These are phyloP conservation scores for Polyergus mexicanus DNA, from an alignment of 1,140 invertebrate species.

Conservation along the genomic window DNA sequence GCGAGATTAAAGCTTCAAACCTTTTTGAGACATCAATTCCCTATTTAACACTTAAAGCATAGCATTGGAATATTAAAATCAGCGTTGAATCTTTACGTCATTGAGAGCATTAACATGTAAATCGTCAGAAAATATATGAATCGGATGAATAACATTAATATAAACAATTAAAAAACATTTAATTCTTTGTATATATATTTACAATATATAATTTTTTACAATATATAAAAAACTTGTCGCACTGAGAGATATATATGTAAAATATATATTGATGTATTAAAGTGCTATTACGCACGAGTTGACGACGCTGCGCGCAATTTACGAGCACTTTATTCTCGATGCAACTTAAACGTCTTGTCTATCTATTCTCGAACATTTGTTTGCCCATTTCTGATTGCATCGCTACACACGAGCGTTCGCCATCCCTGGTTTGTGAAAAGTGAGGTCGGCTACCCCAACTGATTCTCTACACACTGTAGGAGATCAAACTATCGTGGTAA, in stretches of 20 bases:
- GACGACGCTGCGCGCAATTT: not conserved
- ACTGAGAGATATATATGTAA: too few species aligned
- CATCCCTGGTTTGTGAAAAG: conserved; percentile 33
- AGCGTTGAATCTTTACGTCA: not conserved
- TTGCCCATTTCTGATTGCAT: conserved; percentile 39
- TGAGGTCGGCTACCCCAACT: conserved; percentile 50
- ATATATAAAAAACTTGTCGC: too few species aligned
- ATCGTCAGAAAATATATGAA: conserved; percentile 4
- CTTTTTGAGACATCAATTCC: conserved; percentile 29
- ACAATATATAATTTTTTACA: not conserved
- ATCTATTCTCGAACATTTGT: conserved; percentile 12
- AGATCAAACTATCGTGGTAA: conserved; percentile 61
- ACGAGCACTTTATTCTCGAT: not conserved
- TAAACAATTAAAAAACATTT: too few species aligned
- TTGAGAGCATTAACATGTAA: not conserved
- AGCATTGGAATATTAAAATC: conserved; percentile 4
- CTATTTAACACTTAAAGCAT: not conserved
- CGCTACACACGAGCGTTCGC: not conserved
- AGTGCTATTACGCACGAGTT: not conserved
- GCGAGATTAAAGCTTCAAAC: conserved; percentile 51
- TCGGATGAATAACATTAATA: not conserved
- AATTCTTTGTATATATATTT: too few species aligned
- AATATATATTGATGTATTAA: not conserved
- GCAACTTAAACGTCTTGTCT: conserved; percentile 12
- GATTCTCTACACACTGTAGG: conserved; percentile 52